These are phyloP conservation scores for Emys orbicularis DNA, from an alignment of 2,797 vertebrate species.

Conservation along the genomic window DNA sequence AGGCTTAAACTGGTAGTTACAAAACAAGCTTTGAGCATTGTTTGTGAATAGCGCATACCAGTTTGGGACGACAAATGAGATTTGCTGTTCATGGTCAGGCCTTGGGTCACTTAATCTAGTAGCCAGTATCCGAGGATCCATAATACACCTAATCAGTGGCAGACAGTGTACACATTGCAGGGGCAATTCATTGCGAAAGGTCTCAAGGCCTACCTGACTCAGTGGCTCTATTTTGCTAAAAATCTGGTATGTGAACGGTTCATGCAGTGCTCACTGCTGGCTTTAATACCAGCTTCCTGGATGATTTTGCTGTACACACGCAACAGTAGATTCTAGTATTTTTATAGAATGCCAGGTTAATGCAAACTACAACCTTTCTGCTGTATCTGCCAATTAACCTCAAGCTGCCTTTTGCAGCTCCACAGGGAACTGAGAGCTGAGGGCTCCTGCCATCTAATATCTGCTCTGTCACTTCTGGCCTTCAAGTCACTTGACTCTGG, in stretches of 20 bases:
- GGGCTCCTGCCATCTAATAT: neutral
- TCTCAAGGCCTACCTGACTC: neutral
- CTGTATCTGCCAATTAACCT: neutral
- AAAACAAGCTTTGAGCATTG: neutral
- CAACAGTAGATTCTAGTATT: neutral
- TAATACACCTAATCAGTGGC: neutral
- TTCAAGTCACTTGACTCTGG: neutral
- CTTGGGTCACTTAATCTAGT: neutral
- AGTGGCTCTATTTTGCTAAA: neutral
- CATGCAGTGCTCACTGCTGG: neutral
- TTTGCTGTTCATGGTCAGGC: neutral
- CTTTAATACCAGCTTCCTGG: neutral
- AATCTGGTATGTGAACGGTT: neutral
- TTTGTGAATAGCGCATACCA: neutral
- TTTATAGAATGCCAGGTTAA: neutral
- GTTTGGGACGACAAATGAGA: neutral
- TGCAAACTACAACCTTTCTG: neutral
- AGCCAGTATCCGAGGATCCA: neutral
- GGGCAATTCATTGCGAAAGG: neutral
- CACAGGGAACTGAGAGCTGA: neutral
- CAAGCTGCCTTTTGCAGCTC: neutral
- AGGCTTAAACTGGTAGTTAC: neutral
- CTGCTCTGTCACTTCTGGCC: neutral
- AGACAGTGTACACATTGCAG: neutral
- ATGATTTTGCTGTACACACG: neutral